Evolutionary conservation across 2,797 vertebrate genomes (phyloP).

Genomic region (Malacoraja senta): DNA sequence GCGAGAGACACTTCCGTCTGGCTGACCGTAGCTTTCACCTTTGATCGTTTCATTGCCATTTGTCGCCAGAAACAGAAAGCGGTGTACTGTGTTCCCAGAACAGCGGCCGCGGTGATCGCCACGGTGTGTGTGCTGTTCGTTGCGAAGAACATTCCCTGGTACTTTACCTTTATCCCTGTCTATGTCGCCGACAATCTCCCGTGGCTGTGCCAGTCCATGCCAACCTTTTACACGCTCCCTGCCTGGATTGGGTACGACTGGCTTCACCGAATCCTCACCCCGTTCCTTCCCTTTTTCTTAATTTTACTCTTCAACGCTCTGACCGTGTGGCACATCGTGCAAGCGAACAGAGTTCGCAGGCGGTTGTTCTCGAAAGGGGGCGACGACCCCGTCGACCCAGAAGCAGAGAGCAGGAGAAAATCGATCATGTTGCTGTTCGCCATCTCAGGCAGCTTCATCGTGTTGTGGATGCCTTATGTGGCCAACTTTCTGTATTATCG

Average conservation of each 20-base stretch:
- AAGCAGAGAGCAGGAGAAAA: background rate
- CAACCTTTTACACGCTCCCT: background rate
- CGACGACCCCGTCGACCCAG: background rate
- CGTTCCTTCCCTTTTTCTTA: background rate
- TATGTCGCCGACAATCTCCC: background rate
- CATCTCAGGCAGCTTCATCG: background rate
- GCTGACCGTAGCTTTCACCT: no score
- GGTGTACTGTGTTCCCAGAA: background rate
- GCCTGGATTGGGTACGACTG: background rate
- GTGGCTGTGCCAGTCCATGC: background rate
- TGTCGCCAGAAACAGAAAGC: background rate
- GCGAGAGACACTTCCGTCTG: no score
- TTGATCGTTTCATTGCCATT: no score
- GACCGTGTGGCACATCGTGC: background rate
- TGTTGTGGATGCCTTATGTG: background rate
- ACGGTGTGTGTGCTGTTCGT: background rate
- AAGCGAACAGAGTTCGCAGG: background rate
- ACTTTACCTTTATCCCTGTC: background rate
- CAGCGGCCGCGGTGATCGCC: background rate
- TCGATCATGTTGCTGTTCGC: no score
- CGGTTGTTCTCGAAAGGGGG: background rate
- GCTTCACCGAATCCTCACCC: no score
- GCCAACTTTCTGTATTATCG: background rate
- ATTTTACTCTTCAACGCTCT: background rate
- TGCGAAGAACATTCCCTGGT: background rate